Evolutionary conservation across 2,888 invertebrate genomes (phyloP).

Genomic region (Cataglyphis cursor): DNA sequence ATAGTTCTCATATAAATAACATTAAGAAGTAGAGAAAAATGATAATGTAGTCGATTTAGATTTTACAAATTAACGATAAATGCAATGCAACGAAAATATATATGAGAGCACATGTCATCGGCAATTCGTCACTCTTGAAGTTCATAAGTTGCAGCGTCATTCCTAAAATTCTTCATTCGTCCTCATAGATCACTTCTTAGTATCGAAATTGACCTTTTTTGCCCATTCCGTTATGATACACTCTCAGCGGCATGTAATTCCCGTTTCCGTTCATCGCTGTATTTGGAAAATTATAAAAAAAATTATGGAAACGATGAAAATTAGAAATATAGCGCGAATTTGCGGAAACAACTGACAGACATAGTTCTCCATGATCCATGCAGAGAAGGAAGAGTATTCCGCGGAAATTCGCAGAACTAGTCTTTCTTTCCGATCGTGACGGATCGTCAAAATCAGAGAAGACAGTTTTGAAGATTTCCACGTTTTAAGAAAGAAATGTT

Average conservation of each 20-base stretch:
- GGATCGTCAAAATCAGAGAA: slow-evolving; percentile 12
- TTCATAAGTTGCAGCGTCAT: slow-evolving; percentile 22
- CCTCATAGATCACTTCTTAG: slow-evolving; percentile 85
- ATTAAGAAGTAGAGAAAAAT: slow-evolving; percentile 19
- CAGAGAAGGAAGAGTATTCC: slow-evolving; percentile 5
- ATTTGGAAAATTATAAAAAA: slow-evolving; percentile 42
- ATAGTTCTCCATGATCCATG: slow-evolving; percentile 32
- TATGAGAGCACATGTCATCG: slow-evolving; percentile 7
- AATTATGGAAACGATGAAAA: slow-evolving; percentile 51
- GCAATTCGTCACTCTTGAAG: slow-evolving; percentile 21
- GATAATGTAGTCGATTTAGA: slow-evolving; percentile 29
- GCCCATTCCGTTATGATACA: slow-evolving; percentile 93
- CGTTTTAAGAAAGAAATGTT: neutral
- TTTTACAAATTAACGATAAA: slow-evolving; percentile 35
- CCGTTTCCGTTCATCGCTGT: slow-evolving; percentile 91
- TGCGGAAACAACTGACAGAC: slow-evolving; percentile 1
- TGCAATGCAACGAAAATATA: slow-evolving; percentile 36
- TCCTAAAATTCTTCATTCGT: slow-evolving; percentile 28
- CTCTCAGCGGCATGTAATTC: slow-evolving; percentile 92
- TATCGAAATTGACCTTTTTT: slow-evolving; percentile 94
- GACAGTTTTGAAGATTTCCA: slow-evolving; percentile 35
- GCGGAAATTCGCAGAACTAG: slow-evolving; percentile 33
- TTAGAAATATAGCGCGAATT: slow-evolving; percentile 42
- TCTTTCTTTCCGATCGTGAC: slow-evolving; percentile 18
- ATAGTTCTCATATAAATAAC: slow-evolving; percentile 39